Percentiles rank a stretch among this genome's conserved stretches.
phyloP scores from a whole-genome alignment of 2,888 invertebrate species.

The Drosophila subsilvestris region DNA sequence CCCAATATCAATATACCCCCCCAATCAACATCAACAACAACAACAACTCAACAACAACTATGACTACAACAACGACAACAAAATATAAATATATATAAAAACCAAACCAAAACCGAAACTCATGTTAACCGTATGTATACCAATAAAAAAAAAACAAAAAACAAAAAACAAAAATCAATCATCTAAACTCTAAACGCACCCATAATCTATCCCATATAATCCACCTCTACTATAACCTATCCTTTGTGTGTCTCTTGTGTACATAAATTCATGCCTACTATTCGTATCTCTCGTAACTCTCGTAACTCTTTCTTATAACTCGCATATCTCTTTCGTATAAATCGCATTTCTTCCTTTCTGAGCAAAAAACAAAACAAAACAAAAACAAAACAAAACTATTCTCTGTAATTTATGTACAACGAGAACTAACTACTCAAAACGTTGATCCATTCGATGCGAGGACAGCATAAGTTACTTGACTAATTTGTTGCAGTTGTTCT shows the following conservation, averaged over 20 bases:
- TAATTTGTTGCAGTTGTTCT: slow-evolving; percentile 90
- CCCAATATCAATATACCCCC: background rate
- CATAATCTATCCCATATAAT: background rate
- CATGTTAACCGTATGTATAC: slow-evolving; percentile 81
- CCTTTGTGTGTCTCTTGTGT: background rate
- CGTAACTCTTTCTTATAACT: slow-evolving; percentile 4
- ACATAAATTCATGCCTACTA: background rate
- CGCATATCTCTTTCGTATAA: slow-evolving; percentile 2
- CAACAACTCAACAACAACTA: slow-evolving; percentile 26
- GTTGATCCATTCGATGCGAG: slow-evolving; percentile 75
- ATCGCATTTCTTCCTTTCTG: background rate
- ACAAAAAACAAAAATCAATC: slow-evolving; percentile 21
- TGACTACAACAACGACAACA: slow-evolving; percentile 41
- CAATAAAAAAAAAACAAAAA: slow-evolving; percentile 13
- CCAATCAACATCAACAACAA: slow-evolving; percentile 29
- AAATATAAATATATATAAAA: slow-evolving; percentile 49
- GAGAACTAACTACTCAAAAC: background rate
- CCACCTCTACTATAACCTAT: background rate
- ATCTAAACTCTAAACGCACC: slow-evolving; percentile 18
- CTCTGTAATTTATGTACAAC: slow-evolving; percentile 11
- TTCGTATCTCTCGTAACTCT: slow-evolving; percentile 10
- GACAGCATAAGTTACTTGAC: slow-evolving; percentile 85
- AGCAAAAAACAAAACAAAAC: background rate
- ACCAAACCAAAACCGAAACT: slow-evolving; percentile 66
- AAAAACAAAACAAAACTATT: background rate